Conservation (phyloP, 2,797 vertebrate species). For the Threskiornis aethiopicus region DNA sequence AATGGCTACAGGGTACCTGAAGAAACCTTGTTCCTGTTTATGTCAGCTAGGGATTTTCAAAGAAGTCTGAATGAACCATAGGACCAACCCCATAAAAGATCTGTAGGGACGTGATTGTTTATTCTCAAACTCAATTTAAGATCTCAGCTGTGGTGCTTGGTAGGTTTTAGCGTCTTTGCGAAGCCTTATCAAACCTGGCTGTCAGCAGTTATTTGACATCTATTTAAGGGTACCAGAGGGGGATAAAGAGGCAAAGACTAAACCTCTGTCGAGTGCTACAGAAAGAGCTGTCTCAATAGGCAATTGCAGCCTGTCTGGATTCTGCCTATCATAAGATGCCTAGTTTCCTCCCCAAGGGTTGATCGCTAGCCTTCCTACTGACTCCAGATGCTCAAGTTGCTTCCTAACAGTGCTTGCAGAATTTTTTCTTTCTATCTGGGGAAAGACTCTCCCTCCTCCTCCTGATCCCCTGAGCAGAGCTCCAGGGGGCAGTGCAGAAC, state of each 20-base stretch:
- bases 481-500: background rate
- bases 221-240: background rate
- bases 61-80: background rate
- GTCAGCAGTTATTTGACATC: background rate
- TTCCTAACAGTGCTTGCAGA: background rate
- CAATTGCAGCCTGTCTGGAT: background rate
- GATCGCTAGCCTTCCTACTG: background rate
- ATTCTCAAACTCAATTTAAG: background rate
- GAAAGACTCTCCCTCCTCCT: background rate
- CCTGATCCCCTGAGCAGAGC: background rate
- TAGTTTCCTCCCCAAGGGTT: background rate
- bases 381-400: background rate
- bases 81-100: background rate
- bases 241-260: background rate
- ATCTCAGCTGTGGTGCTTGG: background rate
- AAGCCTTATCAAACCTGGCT: background rate
- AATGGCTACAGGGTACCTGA: background rate
- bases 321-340: background rate
- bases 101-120: background rate
- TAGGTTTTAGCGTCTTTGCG: background rate
- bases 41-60: background rate
- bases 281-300: background rate
- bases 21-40: background rate
- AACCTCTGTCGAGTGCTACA: background rate
- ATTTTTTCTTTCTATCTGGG: background rate